These are phyloP conservation scores for Saccopteryx bilineata DNA, from an alignment of 2,113 vertebrate species.

Conservation along the genomic window DNA sequence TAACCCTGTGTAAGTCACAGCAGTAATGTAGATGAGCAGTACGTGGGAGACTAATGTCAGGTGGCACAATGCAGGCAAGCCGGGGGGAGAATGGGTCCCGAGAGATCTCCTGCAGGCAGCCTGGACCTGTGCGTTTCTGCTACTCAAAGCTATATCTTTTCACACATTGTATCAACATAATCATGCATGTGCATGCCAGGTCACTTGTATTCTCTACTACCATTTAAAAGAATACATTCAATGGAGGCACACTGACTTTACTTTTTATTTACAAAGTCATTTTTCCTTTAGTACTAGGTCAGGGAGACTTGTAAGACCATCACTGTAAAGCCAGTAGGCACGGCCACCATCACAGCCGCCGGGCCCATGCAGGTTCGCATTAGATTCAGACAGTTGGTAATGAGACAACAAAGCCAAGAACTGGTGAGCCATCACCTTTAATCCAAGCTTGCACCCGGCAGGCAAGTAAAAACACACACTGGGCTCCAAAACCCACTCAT, in stretches of 20 bases:
- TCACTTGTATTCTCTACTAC: slow-evolving; percentile 1
- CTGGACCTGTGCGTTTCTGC: slow-evolving; percentile 3
- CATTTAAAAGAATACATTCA: background rate
- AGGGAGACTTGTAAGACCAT: background rate
- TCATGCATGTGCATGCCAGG: background rate
- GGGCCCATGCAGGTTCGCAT: too few relatives aligned
- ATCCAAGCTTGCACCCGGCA: too few relatives aligned
- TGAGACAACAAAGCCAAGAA: too few relatives aligned
- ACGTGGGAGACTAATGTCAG: slow-evolving; percentile 39
- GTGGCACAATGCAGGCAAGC: slow-evolving; percentile 21
- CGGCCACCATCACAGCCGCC: too few relatives aligned
- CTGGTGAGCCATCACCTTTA: too few relatives aligned
- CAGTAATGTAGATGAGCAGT: slow-evolving; percentile 55
- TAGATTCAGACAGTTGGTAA: too few relatives aligned
- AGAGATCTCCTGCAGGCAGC: slow-evolving; percentile 46
- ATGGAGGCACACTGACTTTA: background rate
- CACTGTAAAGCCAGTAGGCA: too few relatives aligned
- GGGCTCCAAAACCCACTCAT: too few relatives aligned
- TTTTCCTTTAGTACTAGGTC: background rate
- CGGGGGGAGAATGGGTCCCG: slow-evolving; percentile 58
- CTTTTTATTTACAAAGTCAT: slow-evolving; percentile 34
- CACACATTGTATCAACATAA: slow-evolving; percentile 54
- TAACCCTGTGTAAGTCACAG: slow-evolving; percentile 53
- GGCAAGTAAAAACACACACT: too few relatives aligned
- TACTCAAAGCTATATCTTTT: slow-evolving; percentile 71